Percentiles rank a stretch among this genome's conserved stretches.
phyloP scores from a whole-genome alignment of 2,888 invertebrate genomes.

The Oeneis ivallda region DNA sequence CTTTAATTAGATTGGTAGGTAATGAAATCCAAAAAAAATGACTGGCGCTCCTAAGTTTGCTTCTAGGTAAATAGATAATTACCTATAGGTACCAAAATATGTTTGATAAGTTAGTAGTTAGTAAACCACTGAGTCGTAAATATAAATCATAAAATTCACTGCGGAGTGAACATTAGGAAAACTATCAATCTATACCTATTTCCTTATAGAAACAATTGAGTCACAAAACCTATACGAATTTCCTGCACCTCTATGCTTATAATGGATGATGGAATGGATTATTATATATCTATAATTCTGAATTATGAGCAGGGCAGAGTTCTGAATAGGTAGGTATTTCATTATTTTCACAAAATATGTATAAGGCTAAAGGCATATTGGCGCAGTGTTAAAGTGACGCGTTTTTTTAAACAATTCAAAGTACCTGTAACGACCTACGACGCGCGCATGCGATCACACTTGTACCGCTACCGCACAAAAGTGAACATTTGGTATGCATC shows the following conservation, averaged over 20 bases:
- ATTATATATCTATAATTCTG: not conserved
- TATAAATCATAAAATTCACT: not conserved
- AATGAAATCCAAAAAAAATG: not conserved
- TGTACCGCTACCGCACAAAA: too few species aligned
- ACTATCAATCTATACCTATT: constrained; percentile 17
- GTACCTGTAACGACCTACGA: too few species aligned
- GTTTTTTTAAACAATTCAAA: not conserved
- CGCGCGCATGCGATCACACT: too few species aligned
- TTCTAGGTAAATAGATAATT: not conserved
- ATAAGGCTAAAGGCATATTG: not conserved
- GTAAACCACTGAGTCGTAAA: not conserved
- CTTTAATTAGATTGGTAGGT: too few species aligned
- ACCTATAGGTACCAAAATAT: not conserved
- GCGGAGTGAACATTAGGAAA: constrained; percentile 14
- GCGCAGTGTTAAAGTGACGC: not conserved
- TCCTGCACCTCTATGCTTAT: not conserved
- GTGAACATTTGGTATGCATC: too few species aligned
- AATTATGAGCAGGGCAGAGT: not conserved
- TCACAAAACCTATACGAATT: not conserved
- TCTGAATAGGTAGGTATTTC: not conserved
- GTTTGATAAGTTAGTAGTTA: too few species aligned
- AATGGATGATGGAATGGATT: constrained; percentile 7
- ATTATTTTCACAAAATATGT: not conserved
- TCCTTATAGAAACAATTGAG: constrained; percentile 10
- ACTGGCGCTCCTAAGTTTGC: not conserved